Base-by-base conservation (phyloP, 2,888 invertebrate species). In the Aleiodes leptofemur region DNA sequence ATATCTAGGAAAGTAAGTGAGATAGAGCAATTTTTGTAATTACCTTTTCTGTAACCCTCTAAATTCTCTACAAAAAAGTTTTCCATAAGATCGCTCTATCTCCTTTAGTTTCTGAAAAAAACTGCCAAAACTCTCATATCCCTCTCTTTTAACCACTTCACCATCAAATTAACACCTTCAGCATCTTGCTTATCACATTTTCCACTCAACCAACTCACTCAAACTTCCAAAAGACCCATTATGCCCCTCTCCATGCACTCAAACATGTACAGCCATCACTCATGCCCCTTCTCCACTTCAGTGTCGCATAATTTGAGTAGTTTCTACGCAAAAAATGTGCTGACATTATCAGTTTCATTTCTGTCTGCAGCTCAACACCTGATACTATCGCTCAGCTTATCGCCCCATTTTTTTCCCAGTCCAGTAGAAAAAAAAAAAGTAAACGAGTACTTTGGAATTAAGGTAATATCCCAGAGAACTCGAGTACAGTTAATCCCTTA, bases 301-400 rank as follows among this genome's bases (percentile, higher is more conserved):
- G 14, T 55, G 43, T 61, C 61, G 61, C 61, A 61, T 38, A 61
- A 61, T 61, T 61, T 38, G 13, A 38, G 43, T 38, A 56, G 53
- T 29, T 56, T 23, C 38, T 34, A 34, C 23, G 23, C 51, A 34
- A 14, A 69, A 56, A 43, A 43, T 31, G 38, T 43, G 61, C 61
- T 14, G 61, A 61, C 61, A 11, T 11, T 23, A 43, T 16, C 16
- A 61, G 43, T 61, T 61, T 61, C 61, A 23, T 16, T 8, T 38
- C 61, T 48, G 68, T 68, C 48, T 68, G 23, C 48, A 23, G 23
- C 23, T 34, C 31, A 56, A 53, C 56, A 55, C 51, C 56, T 69
- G 38, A 69, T 55, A 34, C 56, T 69, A 34, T 69, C 56, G 13
- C 29, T 56, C 29, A 23, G 23, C 56, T 34, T 59, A 43, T 11